Base-by-base conservation (phyloP, 1,140 invertebrate species). In the Leptinotarsa undecemlineata region DNA sequence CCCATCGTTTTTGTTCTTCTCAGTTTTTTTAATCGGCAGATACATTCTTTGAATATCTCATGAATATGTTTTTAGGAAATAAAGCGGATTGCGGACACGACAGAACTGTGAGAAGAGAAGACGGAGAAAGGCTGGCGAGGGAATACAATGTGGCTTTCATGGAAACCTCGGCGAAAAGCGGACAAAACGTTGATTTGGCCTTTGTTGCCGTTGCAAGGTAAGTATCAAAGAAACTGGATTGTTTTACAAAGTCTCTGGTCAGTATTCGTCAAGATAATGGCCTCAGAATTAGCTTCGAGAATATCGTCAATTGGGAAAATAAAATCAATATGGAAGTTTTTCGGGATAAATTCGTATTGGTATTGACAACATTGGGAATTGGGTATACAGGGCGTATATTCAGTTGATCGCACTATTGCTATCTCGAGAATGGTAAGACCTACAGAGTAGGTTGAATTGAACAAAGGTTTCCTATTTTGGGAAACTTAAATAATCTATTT, bases 131-230 rank as follows among this genome's bases (percentile, higher is more conserved):
- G 77, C 86, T 95, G 80, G 93, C 93, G 47, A 87, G 91, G 82
- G 93, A 95, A 86, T 93, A 95, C 85, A 91, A 91, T 85, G 93
- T 95, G 64, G 89, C 93, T 71, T 95, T 95, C 87, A 94, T 95
- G 92, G 94, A 95, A 87, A 95, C 93, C 61, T 95, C 93, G 20
- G 94, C 94, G 48, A 95, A 95, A 88, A 94, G 92, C 81, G 93
- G 93, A 79, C 89, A 93, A 79, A 95, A 95, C 83, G 94, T 95
- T 73, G 94, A 94, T 84, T 87, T 93, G 79, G 92, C 92, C 73
- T 95, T 94, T 85, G 90, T 90, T 81, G 92, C 93, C 61, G 90
- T 95, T 78, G 94, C 93, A 72, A 92, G 92, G 89, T 84, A 73
- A 78, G 72, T 63, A 61, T 57, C 51, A 15, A 17, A 57, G 51